Conservation (phyloP, 1,140 invertebrate species). For the Metaphire vulgaris region DNA sequence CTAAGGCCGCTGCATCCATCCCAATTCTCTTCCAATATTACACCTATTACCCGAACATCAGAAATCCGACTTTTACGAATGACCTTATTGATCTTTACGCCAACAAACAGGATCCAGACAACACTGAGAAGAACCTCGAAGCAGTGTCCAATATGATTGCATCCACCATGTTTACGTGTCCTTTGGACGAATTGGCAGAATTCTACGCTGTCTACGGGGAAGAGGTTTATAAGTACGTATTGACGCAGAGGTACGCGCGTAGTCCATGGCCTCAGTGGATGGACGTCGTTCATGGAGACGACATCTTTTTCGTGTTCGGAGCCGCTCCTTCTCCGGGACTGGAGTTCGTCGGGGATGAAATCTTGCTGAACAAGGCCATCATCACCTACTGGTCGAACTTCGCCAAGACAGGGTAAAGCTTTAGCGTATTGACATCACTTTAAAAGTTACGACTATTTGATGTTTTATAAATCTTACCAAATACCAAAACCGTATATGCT, state of each 20-base stretch:
- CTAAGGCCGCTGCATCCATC: conserved; percentile 61
- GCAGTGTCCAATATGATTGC: conserved; percentile 86
- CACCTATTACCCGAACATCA: conserved; percentile 45
- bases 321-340: conserved; percentile 73
- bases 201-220: conserved; percentile 77
- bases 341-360: conserved; percentile 65
- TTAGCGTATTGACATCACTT: too few relatives aligned
- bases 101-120: conserved; percentile 74
- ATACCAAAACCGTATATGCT: too few relatives aligned
- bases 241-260: conserved; percentile 66
- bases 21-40: conserved; percentile 35
- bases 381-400: conserved; percentile 85
- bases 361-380: conserved; percentile 69
- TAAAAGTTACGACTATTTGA: too few relatives aligned
- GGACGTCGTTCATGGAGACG: conserved; percentile 87
- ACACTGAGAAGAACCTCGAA: conserved; percentile 72
- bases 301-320: conserved; percentile 84
- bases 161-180: conserved; percentile 92
- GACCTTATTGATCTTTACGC: conserved; percentile 87
- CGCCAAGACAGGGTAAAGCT: conserved; percentile 74
- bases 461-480: too few relatives aligned
- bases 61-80: conserved; percentile 71
- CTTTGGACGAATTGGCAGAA: conserved; percentile 84
- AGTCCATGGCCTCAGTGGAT: conserved; percentile 91
- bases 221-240: conserved; percentile 80